Evolutionary conservation across 2,797 vertebrate genomes (phyloP).

Genomic region (Phalloptychus januarius): DNA sequence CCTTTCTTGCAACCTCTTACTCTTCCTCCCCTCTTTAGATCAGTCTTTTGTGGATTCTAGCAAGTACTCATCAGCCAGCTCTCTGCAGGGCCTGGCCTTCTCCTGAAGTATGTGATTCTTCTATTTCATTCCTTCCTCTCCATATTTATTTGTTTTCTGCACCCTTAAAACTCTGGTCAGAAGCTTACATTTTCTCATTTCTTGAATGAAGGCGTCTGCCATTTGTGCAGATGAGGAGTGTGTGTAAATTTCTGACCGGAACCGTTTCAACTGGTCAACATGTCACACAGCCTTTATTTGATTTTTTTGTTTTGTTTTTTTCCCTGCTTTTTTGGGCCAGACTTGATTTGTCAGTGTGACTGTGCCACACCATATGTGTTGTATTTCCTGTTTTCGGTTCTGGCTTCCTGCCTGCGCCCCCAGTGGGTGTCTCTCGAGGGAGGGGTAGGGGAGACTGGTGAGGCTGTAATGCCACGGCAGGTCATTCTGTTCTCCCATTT

Average conservation of each 20-base stretch:
- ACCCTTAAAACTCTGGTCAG: constrained; percentile 5
- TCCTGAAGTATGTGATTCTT: constrained; percentile 92
- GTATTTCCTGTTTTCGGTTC: constrained; percentile 83
- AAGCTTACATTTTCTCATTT: not conserved
- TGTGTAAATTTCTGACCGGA: constrained; percentile 1
- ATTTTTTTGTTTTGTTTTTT: constrained; percentile 56
- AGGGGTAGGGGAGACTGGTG: constrained; percentile 6
- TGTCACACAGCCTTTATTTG: constrained; percentile 69
- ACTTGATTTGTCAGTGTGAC: constrained; percentile 61
- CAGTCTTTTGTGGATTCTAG: constrained; percentile 98
- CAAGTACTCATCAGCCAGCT: constrained; percentile 95
- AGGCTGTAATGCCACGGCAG: constrained; percentile 33
- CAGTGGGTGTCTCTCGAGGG: constrained; percentile 38
- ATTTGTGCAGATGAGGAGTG: not conserved
- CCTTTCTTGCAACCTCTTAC: constrained; percentile 74
- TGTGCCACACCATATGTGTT: constrained; percentile 74
- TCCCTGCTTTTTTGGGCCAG: constrained; percentile 68
- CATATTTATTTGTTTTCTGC: constrained; percentile 42
- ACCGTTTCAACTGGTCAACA: constrained; percentile 56
- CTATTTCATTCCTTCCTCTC: constrained; percentile 33
- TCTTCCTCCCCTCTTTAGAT: constrained; percentile 85
- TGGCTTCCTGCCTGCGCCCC: constrained; percentile 74
- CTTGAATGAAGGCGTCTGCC: not conserved
- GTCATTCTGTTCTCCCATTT: constrained; percentile 67
- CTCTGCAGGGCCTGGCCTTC: constrained; percentile 95